Evolutionary conservation across 2,888 invertebrate species (phyloP).

Genomic region (Hirtodrosophila cameraria): DNA sequence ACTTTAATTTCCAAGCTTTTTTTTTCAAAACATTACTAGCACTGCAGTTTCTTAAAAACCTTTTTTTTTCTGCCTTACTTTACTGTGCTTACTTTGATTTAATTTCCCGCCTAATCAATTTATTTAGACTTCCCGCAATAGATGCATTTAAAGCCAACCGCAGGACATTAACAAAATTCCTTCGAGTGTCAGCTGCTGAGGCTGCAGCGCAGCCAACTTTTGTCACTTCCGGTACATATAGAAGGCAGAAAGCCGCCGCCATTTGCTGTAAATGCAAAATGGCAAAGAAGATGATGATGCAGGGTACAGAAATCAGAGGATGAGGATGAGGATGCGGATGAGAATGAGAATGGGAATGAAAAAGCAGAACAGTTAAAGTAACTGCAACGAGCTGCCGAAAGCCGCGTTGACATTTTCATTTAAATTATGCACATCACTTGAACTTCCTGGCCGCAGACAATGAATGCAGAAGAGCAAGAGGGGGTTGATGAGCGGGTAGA

Average conservation of each 20-base stretch:
- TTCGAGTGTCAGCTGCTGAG: slow-evolving; percentile 7
- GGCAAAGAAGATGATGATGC: not conserved
- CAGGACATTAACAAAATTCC: slow-evolving; percentile 32
- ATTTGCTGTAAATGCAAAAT: slow-evolving; percentile 9
- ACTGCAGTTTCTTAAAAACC: no score
- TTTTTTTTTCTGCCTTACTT: no score
- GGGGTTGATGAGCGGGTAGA: slow-evolving; percentile 2
- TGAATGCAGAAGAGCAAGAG: slow-evolving; percentile 6
- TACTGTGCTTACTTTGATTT: no score
- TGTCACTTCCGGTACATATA: slow-evolving; percentile 41
- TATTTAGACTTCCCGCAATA: slow-evolving; percentile 11
- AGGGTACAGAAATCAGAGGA: not conserved
- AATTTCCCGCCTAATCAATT: slow-evolving; percentile 2
- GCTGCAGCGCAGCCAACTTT: slow-evolving; percentile 43
- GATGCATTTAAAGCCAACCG: slow-evolving; percentile 39
- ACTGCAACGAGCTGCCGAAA: slow-evolving; percentile 75
- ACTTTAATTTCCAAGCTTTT: no score
- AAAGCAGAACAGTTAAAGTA: slow-evolving; percentile 34
- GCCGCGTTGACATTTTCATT: slow-evolving; percentile 80
- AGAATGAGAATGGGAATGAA: not conserved
- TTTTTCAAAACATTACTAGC: no score
- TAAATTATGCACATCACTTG: slow-evolving; percentile 80
- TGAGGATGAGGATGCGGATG: not conserved
- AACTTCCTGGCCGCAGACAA: slow-evolving; percentile 65
- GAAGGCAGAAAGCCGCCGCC: slow-evolving; percentile 18